These are phyloP conservation scores for Plodia interpunctella DNA, from an alignment of 1,140 invertebrate species.

Conservation along the genomic window DNA sequence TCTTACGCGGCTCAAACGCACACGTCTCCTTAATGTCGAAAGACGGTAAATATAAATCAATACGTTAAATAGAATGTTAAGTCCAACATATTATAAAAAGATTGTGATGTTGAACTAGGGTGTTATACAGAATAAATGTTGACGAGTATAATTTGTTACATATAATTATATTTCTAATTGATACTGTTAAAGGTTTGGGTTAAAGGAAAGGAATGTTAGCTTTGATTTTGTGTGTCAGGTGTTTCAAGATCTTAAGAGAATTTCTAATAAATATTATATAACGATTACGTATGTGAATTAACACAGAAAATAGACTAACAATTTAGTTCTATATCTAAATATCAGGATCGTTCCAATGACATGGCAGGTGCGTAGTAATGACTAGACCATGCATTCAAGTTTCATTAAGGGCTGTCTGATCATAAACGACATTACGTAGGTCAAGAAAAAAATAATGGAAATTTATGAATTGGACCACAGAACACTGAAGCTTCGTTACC, in stretches of 20 bases:
- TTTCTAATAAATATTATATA: neutral
- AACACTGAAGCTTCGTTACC: too few relatives aligned
- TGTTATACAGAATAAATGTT: slow-evolving; percentile 67
- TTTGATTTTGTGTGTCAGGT: slow-evolving; percentile 18
- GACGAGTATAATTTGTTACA: slow-evolving; percentile 66
- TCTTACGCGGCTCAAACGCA: slow-evolving; percentile 66
- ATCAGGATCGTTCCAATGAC: too few relatives aligned
- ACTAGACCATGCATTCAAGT: too few relatives aligned
- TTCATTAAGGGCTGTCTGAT: too few relatives aligned
- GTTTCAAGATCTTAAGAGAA: slow-evolving; percentile 4
- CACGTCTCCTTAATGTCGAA: slow-evolving; percentile 62
- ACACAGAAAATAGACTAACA: too few relatives aligned
- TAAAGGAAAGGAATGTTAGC: slow-evolving; percentile 23
- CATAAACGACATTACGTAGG: too few relatives aligned
- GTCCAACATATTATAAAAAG: slow-evolving; percentile 58
- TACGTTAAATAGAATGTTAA: slow-evolving; percentile 52
- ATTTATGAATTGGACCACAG: too few relatives aligned
- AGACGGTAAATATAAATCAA: slow-evolving; percentile 61
- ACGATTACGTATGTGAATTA: neutral
- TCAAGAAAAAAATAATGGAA: too few relatives aligned
- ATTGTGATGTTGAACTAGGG: slow-evolving; percentile 69
- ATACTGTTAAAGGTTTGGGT: slow-evolving; percentile 49
- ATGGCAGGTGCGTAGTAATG: too few relatives aligned
- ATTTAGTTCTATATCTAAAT: too few relatives aligned
- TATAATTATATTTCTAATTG: slow-evolving; percentile 61